Conservation (phyloP, 2,888 invertebrate genomes). For the Spisula solida region DNA sequence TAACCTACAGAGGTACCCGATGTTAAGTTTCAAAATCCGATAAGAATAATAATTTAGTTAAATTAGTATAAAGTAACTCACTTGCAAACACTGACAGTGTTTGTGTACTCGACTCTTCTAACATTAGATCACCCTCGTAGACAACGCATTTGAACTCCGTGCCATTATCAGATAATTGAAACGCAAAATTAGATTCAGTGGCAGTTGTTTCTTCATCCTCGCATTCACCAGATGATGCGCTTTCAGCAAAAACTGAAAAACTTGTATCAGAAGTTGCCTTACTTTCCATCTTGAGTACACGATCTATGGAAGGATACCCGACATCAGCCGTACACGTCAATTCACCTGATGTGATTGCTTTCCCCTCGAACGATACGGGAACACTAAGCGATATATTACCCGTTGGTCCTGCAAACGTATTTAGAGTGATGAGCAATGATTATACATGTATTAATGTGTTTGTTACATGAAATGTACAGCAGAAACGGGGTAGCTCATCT, state of each 20-base stretch:
- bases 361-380: neutral
- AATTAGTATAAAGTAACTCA: neutral
- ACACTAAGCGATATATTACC: neutral
- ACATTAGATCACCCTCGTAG: neutral
- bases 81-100: neutral
- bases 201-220: neutral
- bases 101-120: neutral
- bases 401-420: neutral
- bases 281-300: neutral
- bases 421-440: neutral
- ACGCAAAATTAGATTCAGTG: neutral
- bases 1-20: no score
- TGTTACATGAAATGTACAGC: no score
- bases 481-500: no score
- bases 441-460: neutral
- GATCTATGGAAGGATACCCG: neutral
- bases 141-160: neutral
- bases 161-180: neutral
- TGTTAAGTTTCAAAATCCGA: no score
- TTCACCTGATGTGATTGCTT: no score
- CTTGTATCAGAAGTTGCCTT: neutral
- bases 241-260: neutral
- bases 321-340: neutral
- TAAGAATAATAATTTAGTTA: no score
- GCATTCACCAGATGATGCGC: neutral